These are phyloP conservation scores for Drosophila arizonae DNA, from an alignment of 1,140 invertebrate species.

Conservation along the genomic window DNA sequence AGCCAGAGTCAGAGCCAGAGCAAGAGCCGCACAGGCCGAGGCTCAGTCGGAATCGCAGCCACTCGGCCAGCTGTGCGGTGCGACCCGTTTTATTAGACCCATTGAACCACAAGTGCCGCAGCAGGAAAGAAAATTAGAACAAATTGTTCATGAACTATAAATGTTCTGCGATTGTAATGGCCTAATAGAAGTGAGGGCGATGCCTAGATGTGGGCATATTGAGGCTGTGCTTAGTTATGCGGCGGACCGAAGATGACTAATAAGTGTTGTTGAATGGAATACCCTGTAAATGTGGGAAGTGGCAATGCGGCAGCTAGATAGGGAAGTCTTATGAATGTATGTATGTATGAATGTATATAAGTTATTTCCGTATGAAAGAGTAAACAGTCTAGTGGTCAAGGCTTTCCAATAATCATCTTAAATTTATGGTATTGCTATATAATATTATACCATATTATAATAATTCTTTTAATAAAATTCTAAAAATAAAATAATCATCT, in stretches of 20 bases:
- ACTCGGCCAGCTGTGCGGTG: slow-evolving; percentile 30
- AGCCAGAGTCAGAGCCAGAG: neutral
- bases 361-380: too few relatives aligned
- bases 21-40: neutral
- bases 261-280: neutral
- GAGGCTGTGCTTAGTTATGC: neutral
- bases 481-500: too few relatives aligned
- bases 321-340: too few relatives aligned
- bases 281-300: neutral
- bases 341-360: too few relatives aligned
- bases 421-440: too few relatives aligned
- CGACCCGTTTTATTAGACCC: slow-evolving; percentile 47
- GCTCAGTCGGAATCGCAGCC: too few relatives aligned
- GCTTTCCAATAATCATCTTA: too few relatives aligned
- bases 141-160: slow-evolving; percentile 73
- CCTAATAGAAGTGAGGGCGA: neutral
- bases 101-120: slow-evolving; percentile 17
- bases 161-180: slow-evolving; percentile 7
- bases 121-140: slow-evolving; percentile 70
- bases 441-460: too few relatives aligned
- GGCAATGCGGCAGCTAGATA: too few relatives aligned
- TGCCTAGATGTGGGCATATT: neutral
- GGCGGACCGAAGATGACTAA: neutral
- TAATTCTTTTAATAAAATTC: too few relatives aligned
- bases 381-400: too few relatives aligned